Conservation (phyloP, 1,140 invertebrate species). For the Hirudo medicinalis region DNA sequence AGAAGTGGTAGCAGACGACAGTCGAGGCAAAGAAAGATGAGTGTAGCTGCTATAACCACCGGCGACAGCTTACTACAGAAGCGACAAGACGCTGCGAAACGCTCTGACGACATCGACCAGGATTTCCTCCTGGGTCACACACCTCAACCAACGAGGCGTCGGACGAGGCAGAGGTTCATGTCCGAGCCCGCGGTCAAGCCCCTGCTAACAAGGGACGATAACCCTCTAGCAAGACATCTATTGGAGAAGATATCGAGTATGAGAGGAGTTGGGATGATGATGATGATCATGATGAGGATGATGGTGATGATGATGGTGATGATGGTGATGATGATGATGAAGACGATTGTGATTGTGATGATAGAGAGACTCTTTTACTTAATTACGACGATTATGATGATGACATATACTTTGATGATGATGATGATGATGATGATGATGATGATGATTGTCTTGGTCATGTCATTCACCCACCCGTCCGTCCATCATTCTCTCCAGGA, state of each 20-base stretch:
- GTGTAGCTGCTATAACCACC: background rate
- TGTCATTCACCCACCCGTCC: background rate
- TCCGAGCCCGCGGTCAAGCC: constrained; percentile 5
- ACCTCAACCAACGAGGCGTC: background rate
- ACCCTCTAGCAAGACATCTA: background rate
- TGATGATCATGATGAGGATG: background rate
- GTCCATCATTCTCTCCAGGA: background rate
- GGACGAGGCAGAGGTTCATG: constrained; percentile 5
- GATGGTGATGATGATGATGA: background rate
- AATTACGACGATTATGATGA: background rate
- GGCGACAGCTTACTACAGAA: background rate
- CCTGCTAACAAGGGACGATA: background rate
- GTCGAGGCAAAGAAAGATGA: background rate
- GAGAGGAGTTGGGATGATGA: background rate
- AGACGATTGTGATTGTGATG: background rate
- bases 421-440: background rate
- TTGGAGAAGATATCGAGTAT: constrained; percentile 5
- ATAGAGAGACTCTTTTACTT: too few relatives aligned
- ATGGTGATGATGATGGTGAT: background rate
- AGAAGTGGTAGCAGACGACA: background rate
- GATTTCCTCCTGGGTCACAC: background rate
- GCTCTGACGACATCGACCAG: background rate
- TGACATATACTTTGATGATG: background rate
- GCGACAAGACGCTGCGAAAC: background rate
- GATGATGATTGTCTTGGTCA: background rate